phyloP scores from a whole-genome alignment of 30 jellyfish, hydroid and myxozoan species.

The Cassiopea xamachana region DNA sequence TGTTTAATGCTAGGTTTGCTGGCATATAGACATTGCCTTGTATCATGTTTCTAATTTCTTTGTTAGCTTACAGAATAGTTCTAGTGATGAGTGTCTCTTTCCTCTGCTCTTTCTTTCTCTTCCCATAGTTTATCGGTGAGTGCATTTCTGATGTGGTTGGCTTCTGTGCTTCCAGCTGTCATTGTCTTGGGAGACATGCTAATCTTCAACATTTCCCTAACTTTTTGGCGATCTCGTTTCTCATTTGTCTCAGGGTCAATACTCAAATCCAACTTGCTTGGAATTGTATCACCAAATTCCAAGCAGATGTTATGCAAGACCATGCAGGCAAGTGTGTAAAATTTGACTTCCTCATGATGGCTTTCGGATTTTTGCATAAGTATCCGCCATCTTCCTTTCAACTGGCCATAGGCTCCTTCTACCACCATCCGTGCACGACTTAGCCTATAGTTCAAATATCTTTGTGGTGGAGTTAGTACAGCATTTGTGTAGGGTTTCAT shows the following conservation, averaged over 20 bases:
- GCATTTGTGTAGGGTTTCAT: slow-evolving; percentile 71
- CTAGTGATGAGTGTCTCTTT: too few relatives aligned
- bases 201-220: background rate
- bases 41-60: too few relatives aligned
- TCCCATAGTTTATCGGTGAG: background rate
- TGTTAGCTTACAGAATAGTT: too few relatives aligned
- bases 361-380: slow-evolving; percentile 40
- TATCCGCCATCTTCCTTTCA: slow-evolving; percentile 42
- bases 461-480: slow-evolving; percentile 27
- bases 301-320: slow-evolving; percentile 9
- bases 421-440: slow-evolving; percentile 38
- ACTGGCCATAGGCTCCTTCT: slow-evolving; percentile 36
- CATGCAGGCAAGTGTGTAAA: slow-evolving; percentile 25
- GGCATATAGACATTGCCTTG: too few relatives aligned
- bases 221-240: background rate
- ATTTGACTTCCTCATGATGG: slow-evolving; percentile 22
- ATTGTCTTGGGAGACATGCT: background rate
- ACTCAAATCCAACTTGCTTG: background rate
- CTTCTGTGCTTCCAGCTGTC: background rate
- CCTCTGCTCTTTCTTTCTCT: background rate
- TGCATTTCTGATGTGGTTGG: background rate
- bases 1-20: too few relatives aligned
- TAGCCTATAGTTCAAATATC: slow-evolving; percentile 62
- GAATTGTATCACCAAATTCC: background rate
- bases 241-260: slow-evolving; percentile 1